Conservation (phyloP, 1,140 invertebrate species). For the Lysiphlebus fabarum region DNA sequence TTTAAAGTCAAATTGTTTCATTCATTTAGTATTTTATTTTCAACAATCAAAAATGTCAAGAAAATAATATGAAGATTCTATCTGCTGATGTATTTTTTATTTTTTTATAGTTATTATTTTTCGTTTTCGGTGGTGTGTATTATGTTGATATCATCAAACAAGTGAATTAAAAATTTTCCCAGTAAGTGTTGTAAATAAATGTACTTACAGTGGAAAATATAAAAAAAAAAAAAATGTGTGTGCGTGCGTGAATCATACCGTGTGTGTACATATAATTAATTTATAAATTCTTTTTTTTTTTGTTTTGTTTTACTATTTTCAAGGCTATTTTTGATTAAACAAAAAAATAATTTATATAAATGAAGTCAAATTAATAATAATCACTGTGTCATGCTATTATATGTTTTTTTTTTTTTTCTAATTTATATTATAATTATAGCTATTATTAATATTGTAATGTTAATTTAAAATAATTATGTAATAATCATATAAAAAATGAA, state of each 20-base stretch:
- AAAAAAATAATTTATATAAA: too few relatives aligned
- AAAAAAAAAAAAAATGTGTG: constrained; percentile 36
- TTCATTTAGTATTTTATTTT: constrained; percentile 25
- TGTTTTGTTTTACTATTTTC: background rate
- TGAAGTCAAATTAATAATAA: background rate
- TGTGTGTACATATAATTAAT: constrained; percentile 22
- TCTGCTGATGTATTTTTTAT: too few relatives aligned
- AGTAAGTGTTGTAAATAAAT: constrained; percentile 56
- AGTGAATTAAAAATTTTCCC: constrained; percentile 36
- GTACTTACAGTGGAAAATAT: constrained; percentile 56
- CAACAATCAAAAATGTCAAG: constrained; percentile 18
- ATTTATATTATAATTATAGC: background rate
- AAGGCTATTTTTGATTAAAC: background rate
- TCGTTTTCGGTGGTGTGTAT: constrained; percentile 2
- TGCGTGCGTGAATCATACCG: constrained; percentile 36
- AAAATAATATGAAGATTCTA: constrained; percentile 20
- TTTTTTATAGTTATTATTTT: background rate
- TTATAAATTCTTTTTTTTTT: constrained; percentile 7
- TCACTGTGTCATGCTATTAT: background rate
- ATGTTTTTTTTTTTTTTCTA: background rate
- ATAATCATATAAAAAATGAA: too few relatives aligned
- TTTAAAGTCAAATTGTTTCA: constrained; percentile 20
- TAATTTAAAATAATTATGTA: background rate
- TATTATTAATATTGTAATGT: background rate
- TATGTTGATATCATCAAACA: constrained; percentile 6